phyloP scores from a whole-genome alignment of 2,113 vertebrate genomes.

The Scortum barcoo region DNA sequence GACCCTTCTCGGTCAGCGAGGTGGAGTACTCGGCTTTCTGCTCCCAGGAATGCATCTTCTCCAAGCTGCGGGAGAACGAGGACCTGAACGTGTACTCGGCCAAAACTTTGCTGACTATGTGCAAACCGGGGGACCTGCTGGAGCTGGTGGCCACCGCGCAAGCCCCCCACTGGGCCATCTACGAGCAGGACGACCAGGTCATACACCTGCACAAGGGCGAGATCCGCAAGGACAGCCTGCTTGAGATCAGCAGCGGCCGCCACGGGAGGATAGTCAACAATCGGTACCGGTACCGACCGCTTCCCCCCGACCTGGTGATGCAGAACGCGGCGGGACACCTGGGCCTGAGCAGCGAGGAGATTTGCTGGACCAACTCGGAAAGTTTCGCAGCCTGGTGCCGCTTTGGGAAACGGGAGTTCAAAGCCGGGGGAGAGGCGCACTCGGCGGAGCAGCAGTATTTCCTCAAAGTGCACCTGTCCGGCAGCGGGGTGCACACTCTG shows the following conservation, averaged over 20 bases:
- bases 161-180: slow-evolving; percentile 96
- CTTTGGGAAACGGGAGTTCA: slow-evolving; percentile 98
- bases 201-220: slow-evolving; percentile 97
- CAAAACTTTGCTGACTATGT: slow-evolving; percentile 92
- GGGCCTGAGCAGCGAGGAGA: slow-evolving; percentile 93
- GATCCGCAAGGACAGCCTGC: slow-evolving; percentile 97
- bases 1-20: slow-evolving; percentile 91
- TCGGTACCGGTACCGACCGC: slow-evolving; percentile 97
- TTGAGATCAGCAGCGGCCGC: slow-evolving; percentile 91
- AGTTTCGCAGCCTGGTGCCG: slow-evolving; percentile 99
- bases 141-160: slow-evolving; percentile 91
- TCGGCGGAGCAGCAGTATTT: slow-evolving; percentile 92
- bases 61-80: slow-evolving; percentile 95
- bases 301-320: slow-evolving; percentile 95
- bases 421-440: slow-evolving; percentile 94
- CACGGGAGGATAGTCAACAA: slow-evolving; percentile 96
- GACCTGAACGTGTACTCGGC: slow-evolving; percentile 93
- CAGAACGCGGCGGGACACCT: slow-evolving; percentile 97
- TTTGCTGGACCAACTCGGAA: slow-evolving; percentile 99
- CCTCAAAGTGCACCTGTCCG: slow-evolving; percentile 94
- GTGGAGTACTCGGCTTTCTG: slow-evolving; percentile 97
- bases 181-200: slow-evolving; percentile 92
- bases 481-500: slow-evolving; percentile 93
- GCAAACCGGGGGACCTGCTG: slow-evolving; percentile 97
- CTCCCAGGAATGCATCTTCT: slow-evolving; percentile 99